These are phyloP conservation scores for Ahaetulla prasina DNA, from an alignment of 2,113 vertebrate species.

Conservation along the genomic window DNA sequence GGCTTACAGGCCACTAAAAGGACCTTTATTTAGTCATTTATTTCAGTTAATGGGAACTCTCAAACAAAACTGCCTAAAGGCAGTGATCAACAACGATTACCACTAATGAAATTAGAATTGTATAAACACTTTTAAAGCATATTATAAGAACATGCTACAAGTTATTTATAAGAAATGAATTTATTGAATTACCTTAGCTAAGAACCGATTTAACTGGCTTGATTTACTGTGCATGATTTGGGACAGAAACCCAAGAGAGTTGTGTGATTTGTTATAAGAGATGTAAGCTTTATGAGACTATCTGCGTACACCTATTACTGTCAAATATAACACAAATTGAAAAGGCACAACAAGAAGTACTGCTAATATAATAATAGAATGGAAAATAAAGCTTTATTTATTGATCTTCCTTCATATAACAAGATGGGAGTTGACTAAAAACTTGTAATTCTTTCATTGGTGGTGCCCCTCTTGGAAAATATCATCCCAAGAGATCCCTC, in stretches of 20 bases:
- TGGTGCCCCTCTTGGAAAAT: background rate
- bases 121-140: background rate
- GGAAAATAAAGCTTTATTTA: background rate
- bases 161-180: background rate
- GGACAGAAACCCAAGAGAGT: background rate
- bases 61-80: background rate
- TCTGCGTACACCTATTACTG: background rate
- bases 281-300: background rate
- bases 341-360: background rate
- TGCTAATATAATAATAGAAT: background rate
- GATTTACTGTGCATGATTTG: background rate
- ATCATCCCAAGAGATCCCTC: background rate
- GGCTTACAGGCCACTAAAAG: background rate
- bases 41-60: background rate
- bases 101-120: background rate
- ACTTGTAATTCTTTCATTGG: background rate
- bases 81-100: background rate
- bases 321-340: background rate
- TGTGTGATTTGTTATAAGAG: background rate
- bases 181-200: background rate
- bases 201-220: background rate
- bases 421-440: background rate
- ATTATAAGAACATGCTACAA: background rate
- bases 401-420: background rate
- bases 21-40: background rate